Evolutionary conservation across 2,113 vertebrate species (phyloP).

Genomic region (Apaloderma vittatum): DNA sequence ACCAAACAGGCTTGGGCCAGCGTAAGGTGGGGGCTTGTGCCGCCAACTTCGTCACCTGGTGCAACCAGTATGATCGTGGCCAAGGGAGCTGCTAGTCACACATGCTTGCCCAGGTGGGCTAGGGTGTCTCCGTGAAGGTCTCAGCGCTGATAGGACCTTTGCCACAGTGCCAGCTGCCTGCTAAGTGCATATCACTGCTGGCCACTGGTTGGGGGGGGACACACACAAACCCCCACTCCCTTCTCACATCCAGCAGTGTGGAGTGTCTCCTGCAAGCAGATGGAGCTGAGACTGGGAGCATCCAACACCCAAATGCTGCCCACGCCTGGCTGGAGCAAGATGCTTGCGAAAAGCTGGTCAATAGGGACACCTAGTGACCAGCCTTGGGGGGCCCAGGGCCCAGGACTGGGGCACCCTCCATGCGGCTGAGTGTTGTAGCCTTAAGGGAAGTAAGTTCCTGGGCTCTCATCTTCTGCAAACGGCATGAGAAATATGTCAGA

Average conservation of each 20-base stretch:
- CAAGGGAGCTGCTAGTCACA: neutral
- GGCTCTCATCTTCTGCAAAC: neutral
- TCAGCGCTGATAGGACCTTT: neutral
- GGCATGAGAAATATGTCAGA: neutral
- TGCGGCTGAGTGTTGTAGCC: neutral
- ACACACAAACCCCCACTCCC: neutral
- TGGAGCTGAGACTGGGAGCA: neutral
- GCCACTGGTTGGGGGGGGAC: accelerated
- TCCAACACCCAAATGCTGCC: accelerated
- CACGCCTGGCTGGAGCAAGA: neutral
- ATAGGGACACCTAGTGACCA: slow-evolving; percentile 58
- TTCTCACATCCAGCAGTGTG: neutral
- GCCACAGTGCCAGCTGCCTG: neutral
- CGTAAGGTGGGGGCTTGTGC: neutral
- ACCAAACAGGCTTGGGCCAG: accelerated
- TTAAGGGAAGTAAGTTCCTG: neutral
- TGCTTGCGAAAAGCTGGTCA: neutral
- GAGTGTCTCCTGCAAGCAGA: neutral
- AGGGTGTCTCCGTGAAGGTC: neutral
- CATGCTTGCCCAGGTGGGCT: neutral
- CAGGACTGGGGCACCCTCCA: accelerated
- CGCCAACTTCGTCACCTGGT: neutral
- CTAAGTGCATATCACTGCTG: no score
- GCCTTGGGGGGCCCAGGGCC: neutral
- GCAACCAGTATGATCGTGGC: accelerated